Evolutionary conservation across 30 jellyfish, hydroid and myxozoan genomes (phyloP).

Genomic region (Aurelia aurita complex sp. Pacific): DNA sequence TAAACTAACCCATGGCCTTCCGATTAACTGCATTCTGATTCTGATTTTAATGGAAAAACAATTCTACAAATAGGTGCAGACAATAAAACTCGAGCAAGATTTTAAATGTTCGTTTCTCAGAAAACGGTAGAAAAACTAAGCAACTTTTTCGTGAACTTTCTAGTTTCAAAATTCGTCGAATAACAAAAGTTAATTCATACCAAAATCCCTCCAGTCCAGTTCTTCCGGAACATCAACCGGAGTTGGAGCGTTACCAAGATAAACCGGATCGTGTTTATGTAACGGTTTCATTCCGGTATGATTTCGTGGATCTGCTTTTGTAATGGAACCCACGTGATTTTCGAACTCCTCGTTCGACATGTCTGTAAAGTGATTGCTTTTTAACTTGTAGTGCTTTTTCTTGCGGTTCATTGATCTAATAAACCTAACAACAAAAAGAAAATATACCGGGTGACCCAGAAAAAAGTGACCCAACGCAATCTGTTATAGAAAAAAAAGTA

Average conservation of each 20-base stretch:
- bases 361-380: constrained; percentile 83
- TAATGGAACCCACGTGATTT: constrained; percentile 69
- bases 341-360: constrained; percentile 77
- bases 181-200: constrained; percentile 12
- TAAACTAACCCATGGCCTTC: too few relatives aligned
- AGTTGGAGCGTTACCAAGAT: constrained; percentile 65
- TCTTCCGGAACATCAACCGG: constrained; percentile 87
- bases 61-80: too few relatives aligned
- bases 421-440: constrained; percentile 43
- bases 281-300: constrained; percentile 82
- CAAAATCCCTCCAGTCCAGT: constrained; percentile 97
- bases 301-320: constrained; percentile 73
- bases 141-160: too few relatives aligned
- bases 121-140: too few relatives aligned
- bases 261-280: constrained; percentile 59
- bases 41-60: too few relatives aligned
- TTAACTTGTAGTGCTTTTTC: constrained; percentile 50
- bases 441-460: background rate
- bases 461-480: too few relatives aligned
- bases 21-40: too few relatives aligned
- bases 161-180: too few relatives aligned
- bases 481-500: too few relatives aligned
- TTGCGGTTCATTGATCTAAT: constrained; percentile 85
- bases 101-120: too few relatives aligned
- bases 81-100: too few relatives aligned